Evolutionary conservation across 2,888 invertebrate species (phyloP).

Genomic region (Theodoxus fluviatilis): DNA sequence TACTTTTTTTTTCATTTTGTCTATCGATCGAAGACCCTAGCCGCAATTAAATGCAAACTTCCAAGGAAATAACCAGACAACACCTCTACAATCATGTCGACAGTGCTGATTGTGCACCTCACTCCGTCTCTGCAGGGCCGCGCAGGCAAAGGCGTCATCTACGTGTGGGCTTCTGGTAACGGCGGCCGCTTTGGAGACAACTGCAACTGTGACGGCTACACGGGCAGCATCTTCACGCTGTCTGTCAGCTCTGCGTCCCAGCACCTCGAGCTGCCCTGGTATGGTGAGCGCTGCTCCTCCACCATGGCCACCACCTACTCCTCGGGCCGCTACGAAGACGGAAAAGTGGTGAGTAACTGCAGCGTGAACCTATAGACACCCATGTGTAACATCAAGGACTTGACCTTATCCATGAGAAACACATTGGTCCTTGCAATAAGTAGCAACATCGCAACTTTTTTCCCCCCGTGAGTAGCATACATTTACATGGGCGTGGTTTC

Average conservation of each 20-base stretch:
- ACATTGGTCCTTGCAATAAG: too few relatives aligned
- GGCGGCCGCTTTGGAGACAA: constrained; percentile 84
- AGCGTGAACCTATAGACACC: too few relatives aligned
- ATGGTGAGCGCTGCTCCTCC: constrained; percentile 88
- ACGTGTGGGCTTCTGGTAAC: constrained; percentile 93
- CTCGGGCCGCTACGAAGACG: constrained; percentile 82
- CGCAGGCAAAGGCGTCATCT: constrained; percentile 82
- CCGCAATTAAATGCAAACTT: too few relatives aligned
- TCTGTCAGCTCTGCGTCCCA: constrained; percentile 87
- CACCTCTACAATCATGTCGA: too few relatives aligned
- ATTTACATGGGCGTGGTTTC: too few relatives aligned
- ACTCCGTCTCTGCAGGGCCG: constrained; percentile 72
- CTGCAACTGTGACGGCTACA: constrained; percentile 92
- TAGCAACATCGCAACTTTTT: too few relatives aligned
- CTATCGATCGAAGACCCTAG: too few relatives aligned
- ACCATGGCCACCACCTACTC: constrained; percentile 89
- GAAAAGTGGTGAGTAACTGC: constrained; percentile 80
- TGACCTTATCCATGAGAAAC: neutral
- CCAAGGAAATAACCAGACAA: too few relatives aligned
- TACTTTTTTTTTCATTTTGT: too few relatives aligned
- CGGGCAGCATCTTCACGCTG: constrained; percentile 83
- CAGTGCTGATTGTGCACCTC: too few relatives aligned
- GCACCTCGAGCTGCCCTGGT: constrained; percentile 78
- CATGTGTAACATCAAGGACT: neutral
- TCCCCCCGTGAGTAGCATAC: too few relatives aligned